Evolutionary conservation across 2,113 vertebrate genomes (phyloP).

Genomic region (Siphamia tubifer): DNA sequence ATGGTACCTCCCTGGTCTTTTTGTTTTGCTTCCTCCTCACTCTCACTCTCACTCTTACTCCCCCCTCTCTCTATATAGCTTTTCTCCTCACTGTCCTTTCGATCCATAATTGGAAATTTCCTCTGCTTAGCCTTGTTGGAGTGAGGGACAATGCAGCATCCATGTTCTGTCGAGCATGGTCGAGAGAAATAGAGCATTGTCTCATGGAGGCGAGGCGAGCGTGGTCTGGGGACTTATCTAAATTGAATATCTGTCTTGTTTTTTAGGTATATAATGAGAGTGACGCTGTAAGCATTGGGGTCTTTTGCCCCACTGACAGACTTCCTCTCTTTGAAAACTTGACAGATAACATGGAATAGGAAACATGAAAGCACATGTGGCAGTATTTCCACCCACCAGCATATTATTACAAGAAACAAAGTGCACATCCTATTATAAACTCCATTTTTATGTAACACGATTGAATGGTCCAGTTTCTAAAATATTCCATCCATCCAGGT

Average conservation of each 20-base stretch:
- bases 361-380: constrained; percentile 72
- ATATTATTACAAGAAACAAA: constrained; percentile 70
- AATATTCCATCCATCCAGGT: not conserved
- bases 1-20: constrained; percentile 28
- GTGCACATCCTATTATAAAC: constrained; percentile 60
- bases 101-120: constrained; percentile 79
- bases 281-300: constrained; percentile 68
- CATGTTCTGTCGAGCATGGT: constrained; percentile 78
- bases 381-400: constrained; percentile 51
- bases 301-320: constrained; percentile 70
- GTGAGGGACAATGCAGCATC: constrained; percentile 71
- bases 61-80: constrained; percentile 46
- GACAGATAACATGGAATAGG: constrained; percentile 77
- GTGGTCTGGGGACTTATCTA: constrained; percentile 79
- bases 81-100: constrained; percentile 68
- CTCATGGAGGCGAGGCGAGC: constrained; percentile 72
- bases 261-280: constrained; percentile 79
- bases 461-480: not conserved
- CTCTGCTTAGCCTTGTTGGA: constrained; percentile 65
- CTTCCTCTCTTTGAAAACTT: constrained; percentile 74
- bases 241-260: constrained; percentile 86
- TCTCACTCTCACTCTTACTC: constrained; percentile 38
- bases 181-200: constrained; percentile 76
- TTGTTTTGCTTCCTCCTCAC: too few relatives aligned
- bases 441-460: constrained; percentile 14